Evolutionary conservation across 2,797 vertebrate genomes (phyloP).

Genomic region (Fistularia commersonii): DNA sequence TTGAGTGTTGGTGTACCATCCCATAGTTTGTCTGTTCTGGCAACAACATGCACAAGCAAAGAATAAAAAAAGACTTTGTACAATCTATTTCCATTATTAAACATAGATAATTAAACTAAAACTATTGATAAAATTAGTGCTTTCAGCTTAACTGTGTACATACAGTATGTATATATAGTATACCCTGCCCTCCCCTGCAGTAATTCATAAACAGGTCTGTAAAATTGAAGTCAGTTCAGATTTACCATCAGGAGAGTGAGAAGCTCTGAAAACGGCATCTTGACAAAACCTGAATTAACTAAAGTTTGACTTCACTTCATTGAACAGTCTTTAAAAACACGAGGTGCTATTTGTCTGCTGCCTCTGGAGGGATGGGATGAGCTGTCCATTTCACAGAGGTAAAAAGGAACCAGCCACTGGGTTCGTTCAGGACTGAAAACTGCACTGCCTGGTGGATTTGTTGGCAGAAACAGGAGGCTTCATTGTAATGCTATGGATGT

Average conservation of each 20-base stretch:
- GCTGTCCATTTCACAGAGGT: slow-evolving; percentile 48
- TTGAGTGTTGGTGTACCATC: slow-evolving; percentile 89
- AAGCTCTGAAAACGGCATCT: background rate
- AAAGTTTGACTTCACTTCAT: too few species aligned
- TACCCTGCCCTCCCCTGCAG: slow-evolving; percentile 74
- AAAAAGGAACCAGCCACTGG: slow-evolving; percentile 10
- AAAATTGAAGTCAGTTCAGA: slow-evolving; percentile 4
- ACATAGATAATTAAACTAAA: slow-evolving; percentile 77
- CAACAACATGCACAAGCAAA: slow-evolving; percentile 83
- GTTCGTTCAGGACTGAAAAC: background rate
- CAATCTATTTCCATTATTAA: slow-evolving; percentile 88
- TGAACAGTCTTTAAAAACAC: background rate
- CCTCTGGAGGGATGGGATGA: slow-evolving; percentile 29
- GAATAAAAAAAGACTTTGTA: slow-evolving; percentile 83
- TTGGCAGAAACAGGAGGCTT: too few species aligned
- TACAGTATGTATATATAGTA: slow-evolving; percentile 72
- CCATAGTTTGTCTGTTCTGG: slow-evolving; percentile 77
- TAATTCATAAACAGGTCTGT: slow-evolving; percentile 63
- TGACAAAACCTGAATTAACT: too few species aligned
- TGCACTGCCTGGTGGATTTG: too few species aligned
- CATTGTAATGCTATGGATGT: too few species aligned
- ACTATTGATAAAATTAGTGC: slow-evolving; percentile 94
- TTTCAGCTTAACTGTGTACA: slow-evolving; percentile 90
- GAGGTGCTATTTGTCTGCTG: slow-evolving; percentile 19
- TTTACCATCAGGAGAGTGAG: background rate